Conservation (phyloP, 2,797 vertebrate species). For the Chromis chromis region DNA sequence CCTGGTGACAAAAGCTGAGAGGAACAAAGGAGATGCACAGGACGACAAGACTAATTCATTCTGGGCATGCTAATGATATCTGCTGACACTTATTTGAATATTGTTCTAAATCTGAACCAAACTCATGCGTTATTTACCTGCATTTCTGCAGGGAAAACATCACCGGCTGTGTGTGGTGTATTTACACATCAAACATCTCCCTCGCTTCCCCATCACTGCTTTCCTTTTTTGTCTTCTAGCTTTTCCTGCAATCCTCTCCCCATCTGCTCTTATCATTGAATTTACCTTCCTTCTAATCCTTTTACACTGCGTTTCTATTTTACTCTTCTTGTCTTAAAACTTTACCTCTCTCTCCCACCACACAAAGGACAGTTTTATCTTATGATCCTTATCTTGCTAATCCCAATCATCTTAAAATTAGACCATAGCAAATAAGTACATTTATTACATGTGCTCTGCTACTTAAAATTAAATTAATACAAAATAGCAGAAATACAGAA, state of each 20-base stretch:
- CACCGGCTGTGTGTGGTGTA: slow-evolving; percentile 53
- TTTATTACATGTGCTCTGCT: slow-evolving; percentile 5
- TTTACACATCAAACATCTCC: slow-evolving; percentile 81
- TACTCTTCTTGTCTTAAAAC: slow-evolving; percentile 1
- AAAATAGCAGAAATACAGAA: neutral
- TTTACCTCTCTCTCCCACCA: neutral
- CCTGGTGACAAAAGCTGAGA: slow-evolving; percentile 43
- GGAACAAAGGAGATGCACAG: slow-evolving; percentile 49
- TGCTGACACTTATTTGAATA: slow-evolving; percentile 68
- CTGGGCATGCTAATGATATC: slow-evolving; percentile 55
- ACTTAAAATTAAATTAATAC: slow-evolving; percentile 14
- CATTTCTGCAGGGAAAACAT: slow-evolving; percentile 74
- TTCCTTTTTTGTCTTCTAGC: slow-evolving; percentile 40
- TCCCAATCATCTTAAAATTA: slow-evolving; percentile 34
- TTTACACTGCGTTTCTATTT: slow-evolving; percentile 9
- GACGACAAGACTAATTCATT: slow-evolving; percentile 29
- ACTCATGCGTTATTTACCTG: slow-evolving; percentile 79
- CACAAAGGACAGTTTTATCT: slow-evolving; percentile 23
- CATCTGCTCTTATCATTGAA: slow-evolving; percentile 40
- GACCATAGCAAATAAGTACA: slow-evolving; percentile 7
- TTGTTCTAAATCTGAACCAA: slow-evolving; percentile 68
- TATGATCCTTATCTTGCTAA: slow-evolving; percentile 25
- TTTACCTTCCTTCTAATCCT: slow-evolving; percentile 20
- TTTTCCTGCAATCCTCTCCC: slow-evolving; percentile 28
- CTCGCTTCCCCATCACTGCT: slow-evolving; percentile 38